Evolutionary conservation across 2,113 vertebrate species (phyloP).

Genomic region (Erpornis zantholeuca): DNA sequence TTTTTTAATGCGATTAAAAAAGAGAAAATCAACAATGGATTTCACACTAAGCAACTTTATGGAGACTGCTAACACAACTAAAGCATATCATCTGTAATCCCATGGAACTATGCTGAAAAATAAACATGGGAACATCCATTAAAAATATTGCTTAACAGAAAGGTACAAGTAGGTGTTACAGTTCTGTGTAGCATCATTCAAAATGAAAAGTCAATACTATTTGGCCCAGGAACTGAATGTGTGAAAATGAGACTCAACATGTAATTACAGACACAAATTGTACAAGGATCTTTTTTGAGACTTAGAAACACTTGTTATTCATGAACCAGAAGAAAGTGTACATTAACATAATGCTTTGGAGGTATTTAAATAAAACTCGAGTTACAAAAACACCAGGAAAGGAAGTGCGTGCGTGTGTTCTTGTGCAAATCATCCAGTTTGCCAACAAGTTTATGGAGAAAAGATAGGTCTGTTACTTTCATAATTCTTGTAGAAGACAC

Average conservation of each 20-base stretch:
- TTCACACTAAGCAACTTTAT: slow-evolving; percentile 13
- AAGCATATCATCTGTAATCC: not conserved
- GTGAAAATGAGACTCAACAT: not conserved
- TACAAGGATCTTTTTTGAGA: not conserved
- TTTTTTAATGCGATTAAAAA: not conserved
- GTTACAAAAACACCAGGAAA: not conserved
- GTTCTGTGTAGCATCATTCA: not conserved
- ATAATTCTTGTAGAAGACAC: not conserved
- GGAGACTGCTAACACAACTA: slow-evolving; percentile 36
- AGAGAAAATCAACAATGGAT: not conserved
- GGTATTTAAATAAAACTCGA: slow-evolving; percentile 66
- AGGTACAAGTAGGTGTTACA: not conserved
- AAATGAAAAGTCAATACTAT: not conserved
- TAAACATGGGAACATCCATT: not conserved
- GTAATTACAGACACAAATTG: not conserved
- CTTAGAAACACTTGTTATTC: not conserved
- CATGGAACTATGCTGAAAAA: slow-evolving; percentile 10
- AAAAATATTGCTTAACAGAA: not conserved
- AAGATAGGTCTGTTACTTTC: not conserved
- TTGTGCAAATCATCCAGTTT: not conserved
- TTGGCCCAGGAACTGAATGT: not conserved
- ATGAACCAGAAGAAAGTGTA: slow-evolving; percentile 2
- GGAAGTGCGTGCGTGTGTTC: not conserved
- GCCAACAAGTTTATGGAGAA: not conserved
- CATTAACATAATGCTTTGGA: slow-evolving; percentile 54